Evolutionary conservation across 2,888 invertebrate genomes (phyloP).

Genomic region (Pandemis heparana): DNA sequence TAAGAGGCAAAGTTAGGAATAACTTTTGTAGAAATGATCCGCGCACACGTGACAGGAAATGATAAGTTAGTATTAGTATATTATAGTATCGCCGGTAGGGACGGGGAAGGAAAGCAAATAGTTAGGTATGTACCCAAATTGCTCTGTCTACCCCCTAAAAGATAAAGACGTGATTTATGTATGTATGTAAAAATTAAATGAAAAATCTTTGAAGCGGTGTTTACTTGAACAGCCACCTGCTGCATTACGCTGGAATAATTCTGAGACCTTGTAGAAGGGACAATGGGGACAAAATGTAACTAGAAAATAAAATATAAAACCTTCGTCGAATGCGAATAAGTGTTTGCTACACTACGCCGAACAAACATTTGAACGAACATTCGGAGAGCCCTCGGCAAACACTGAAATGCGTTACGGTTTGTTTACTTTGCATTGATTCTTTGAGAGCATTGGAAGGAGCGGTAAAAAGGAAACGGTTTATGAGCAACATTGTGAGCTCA

Average conservation of each 20-base stretch:
- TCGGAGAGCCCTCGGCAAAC: conserved; percentile 14
- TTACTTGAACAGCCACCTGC: too few species aligned
- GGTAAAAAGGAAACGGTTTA: too few species aligned
- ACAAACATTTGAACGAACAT: conserved; percentile 20
- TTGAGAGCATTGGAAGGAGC: not conserved
- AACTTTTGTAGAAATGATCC: conserved; percentile 4
- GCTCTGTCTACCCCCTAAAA: too few species aligned
- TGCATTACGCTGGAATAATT: too few species aligned
- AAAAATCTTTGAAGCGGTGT: too few species aligned
- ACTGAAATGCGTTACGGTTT: conserved; percentile 5
- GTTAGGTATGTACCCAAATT: too few species aligned
- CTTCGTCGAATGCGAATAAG: not conserved
- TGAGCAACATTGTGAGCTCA: too few species aligned
- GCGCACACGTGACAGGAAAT: not conserved
- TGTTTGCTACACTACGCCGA: conserved; percentile 17
- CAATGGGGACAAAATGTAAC: too few species aligned
- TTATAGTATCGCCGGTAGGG: not conserved
- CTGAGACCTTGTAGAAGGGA: too few species aligned
- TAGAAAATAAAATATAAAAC: not conserved
- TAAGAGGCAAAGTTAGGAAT: not conserved
- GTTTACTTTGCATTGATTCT: conserved; percentile 9
- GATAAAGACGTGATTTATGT: too few species aligned
- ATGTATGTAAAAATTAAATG: too few species aligned
- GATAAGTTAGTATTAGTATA: not conserved
- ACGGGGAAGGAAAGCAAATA: not conserved